Base-by-base conservation (phyloP, 64 coral and sea anemone genomes). In the Platygyra sinensis region DNA sequence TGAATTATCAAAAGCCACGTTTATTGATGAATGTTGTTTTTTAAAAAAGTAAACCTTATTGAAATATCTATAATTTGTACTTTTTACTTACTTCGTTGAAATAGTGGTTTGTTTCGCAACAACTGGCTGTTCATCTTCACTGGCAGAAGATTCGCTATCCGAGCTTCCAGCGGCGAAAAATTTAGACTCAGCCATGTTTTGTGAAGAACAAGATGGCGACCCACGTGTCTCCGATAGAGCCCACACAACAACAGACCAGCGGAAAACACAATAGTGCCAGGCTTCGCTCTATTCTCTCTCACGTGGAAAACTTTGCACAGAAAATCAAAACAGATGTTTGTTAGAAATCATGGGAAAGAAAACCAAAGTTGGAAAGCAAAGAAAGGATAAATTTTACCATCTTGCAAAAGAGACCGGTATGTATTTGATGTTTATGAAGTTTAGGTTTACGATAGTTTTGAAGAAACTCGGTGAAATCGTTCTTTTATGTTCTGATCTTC, bases 321-420 rank as follows among this genome's bases (percentile, higher is more conserved):
- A 57, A 83, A 25, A n/a, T n/a, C 31, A 22, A 89, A 51, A 74
- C 30, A 19, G 69, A 25, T 30, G 60, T 50, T 59, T 63, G 22
- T 36, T 25, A 49, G 39, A 19, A 5, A 86, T 24, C n/a, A 95
- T 98, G 96, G 96, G 96, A 12, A 98, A 95, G n/a, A 95, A 98
- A 90, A 88, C 52, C 14, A 98, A 98, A 86, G 84, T 89, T 71
- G 96, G 96, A 75, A 98, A 98, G 71, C 83, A 86, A 20, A 90
- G 96, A 29, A 95, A 93, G 69, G 96, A 98, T 90, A 98, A 95
- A 91, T 98, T 98, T 89, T 98, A 98, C 79, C 96, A 93, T 80
- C 89, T 98, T 25, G 96, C 96, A 74, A 98, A 98, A 86, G 96
- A 98, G 79, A 98, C 96, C 91, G 96, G 96, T 98, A 95, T 51